phyloP scores from a whole-genome alignment of 2,113 vertebrate genomes.

The Embiotoca jacksoni region DNA sequence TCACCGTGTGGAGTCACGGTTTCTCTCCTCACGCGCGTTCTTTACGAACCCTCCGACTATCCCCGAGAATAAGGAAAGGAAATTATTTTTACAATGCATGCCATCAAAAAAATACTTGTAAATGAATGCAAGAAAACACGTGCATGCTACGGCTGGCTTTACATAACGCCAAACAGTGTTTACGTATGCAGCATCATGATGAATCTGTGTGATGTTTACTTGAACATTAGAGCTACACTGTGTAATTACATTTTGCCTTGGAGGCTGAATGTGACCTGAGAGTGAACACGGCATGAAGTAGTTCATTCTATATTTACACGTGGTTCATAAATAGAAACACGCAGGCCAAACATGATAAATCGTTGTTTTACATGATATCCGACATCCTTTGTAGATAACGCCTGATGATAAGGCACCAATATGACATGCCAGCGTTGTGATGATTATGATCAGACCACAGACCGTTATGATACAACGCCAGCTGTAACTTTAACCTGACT shows the following conservation, averaged over 20 bases:
- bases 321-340: not conserved
- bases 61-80: not conserved
- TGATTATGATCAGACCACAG: too few relatives aligned
- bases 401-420: too few relatives aligned
- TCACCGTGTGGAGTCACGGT: slow-evolving; percentile 10
- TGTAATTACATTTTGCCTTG: slow-evolving; percentile 13
- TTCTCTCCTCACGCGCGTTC: not conserved
- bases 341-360: not conserved
- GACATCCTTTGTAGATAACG: not conserved
- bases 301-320: slow-evolving; percentile 13
- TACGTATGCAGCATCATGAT: too few relatives aligned
- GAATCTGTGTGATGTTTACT: slow-evolving; percentile 11
- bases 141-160: not conserved
- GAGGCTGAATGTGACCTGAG: slow-evolving; percentile 1
- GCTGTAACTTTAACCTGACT: too few relatives aligned
- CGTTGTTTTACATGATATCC: not conserved
- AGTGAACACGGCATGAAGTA: slow-evolving; percentile 13
- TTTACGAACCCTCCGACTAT: not conserved
- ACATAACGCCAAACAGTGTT: not conserved
- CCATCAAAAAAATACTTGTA: not conserved
- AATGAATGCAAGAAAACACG: not conserved
- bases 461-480: too few relatives aligned
- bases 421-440: not conserved
- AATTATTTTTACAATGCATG: not conserved
- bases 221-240: not conserved